These are phyloP conservation scores for Lonchura striata DNA, from an alignment of 2,113 vertebrate species.

Conservation along the genomic window DNA sequence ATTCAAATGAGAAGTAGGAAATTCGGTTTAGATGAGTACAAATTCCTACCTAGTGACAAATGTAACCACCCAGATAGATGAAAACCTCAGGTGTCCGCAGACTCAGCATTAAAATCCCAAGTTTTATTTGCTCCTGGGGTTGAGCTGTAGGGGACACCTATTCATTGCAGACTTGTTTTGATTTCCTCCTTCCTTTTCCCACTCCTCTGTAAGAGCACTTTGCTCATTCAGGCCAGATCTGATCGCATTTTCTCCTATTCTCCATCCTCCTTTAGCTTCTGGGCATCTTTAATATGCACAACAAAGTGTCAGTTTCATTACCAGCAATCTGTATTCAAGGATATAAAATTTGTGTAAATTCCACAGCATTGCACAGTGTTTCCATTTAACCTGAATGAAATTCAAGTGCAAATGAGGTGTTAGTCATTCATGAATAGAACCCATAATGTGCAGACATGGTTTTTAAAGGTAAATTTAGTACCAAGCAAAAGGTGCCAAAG, in stretches of 20 bases:
- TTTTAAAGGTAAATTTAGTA: conserved; percentile 60
- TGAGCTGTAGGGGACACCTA: background rate
- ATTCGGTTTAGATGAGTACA: background rate
- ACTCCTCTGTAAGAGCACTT: background rate
- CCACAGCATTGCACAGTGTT: conserved; percentile 63
- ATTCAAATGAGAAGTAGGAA: background rate
- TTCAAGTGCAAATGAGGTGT: conserved; percentile 71
- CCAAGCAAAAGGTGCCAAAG: conserved; percentile 18
- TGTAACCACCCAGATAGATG: background rate
- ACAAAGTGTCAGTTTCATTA: conserved; percentile 65
- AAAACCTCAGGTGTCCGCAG: background rate
- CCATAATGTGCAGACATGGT: conserved; percentile 42
- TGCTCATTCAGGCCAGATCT: conserved; percentile 6
- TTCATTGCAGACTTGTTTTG: background rate
- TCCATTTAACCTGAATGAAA: conserved; percentile 72
- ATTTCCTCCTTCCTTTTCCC: conserved; percentile 20
- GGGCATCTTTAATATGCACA: conserved; percentile 61
- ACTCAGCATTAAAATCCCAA: background rate
- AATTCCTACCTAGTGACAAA: background rate
- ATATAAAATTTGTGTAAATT: conserved; percentile 70
- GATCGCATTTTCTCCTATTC: conserved; percentile 21
- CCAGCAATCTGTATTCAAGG: conserved; percentile 70
- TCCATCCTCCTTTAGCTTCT: conserved; percentile 40
- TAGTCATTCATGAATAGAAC: conserved; percentile 65
- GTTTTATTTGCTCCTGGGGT: background rate